Base-by-base conservation (phyloP, 2,113 vertebrate species). In the Lophochroa leadbeateri region DNA sequence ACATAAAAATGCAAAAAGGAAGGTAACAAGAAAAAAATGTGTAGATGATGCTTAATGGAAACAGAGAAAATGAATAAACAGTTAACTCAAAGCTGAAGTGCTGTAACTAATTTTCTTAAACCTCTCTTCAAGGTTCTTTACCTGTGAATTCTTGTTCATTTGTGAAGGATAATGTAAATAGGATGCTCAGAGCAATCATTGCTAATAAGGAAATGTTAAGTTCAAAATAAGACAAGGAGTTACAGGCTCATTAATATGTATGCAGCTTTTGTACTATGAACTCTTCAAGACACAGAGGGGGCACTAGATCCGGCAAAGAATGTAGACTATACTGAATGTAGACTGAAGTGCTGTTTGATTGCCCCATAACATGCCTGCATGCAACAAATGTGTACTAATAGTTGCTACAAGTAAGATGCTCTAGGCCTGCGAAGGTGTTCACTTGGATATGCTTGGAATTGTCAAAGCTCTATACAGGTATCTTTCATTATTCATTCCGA, bases 301-400 rank as follows among this genome's bases (percentile, higher is more conserved):
- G 6, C 16, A 49, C 25, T 50, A 61, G 12, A 43, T 70, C 3
- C 46, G 27, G 31, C 33, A 58, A 44, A 61, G 18, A 37, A 24
- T 1, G 9, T 9, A 41, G 12, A 6, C 12, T 63, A 18, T 10
- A 10, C 10, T 29, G 52, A 71, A n/a, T 2, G 6, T 9, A n/a
- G n/a, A 13, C 39, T 74, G 43, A 69, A 60, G 25, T 7, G 37
- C 3, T 58, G 6, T 46, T 55, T 41, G 69, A n/a, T 17, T 84
- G n/a, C 19, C 47, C 29, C 8, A 1, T 15, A 65, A 10, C 15
- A 23, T 53, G 33, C 7, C 23, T 63, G 18, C 46, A 14, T 53
- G 12, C 1, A 15, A 55, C 25, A 14, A 14, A 8, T 7, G 14
- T 0, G 0, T 52, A 31, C 6, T 72, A 46, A 46, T 7, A 55